Base-by-base conservation (phyloP, 2,113 vertebrate species). In the Xyrauchen texanus region DNA sequence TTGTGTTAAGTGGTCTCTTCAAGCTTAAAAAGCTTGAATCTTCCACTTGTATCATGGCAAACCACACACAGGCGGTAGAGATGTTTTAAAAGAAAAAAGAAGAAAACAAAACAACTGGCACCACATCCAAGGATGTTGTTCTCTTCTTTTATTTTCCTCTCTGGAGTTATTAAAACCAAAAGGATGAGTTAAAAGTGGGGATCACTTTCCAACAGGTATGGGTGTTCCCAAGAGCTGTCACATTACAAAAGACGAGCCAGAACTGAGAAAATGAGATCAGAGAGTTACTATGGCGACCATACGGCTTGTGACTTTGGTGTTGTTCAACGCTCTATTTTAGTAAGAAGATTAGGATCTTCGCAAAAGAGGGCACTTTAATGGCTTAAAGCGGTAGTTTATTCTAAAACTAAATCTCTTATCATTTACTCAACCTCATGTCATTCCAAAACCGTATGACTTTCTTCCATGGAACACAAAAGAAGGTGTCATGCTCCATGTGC, bases 1-100 rank as follows among this genome's bases (percentile, higher is more conserved):
- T 74, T 67, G 58, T 15, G 82, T 83, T 76, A 79, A 77, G 85
- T 84, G 83, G 62, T 76, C 62, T 84, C 77, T 68, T 81, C 78
- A 55, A 78, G 82, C 62, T 76, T 73, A 79, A 75, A 49, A 44
- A 75, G 57, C 15, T 67, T 13, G 0, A 34, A 34, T 34, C 21
- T 34, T 34, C 21, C 1, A 75, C 82, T 91, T 89, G 90, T 86
- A 93, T 90, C 89, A 81, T 42, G 12, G 1, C 64, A 47, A 85
- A 89, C 81, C 57, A 68, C 82, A 21, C 68, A 68, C 63, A 83
- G 68, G 62, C 52, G 45, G 62, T 68, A 69, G 72, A 11, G 4
- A 12, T 8, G 5, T 0, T 58, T 82, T 76, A 64, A 78, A 16
- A 68, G 66, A 71, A 85, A 15, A 5, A 8, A 76, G 13, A 5